Evolutionary conservation across 2,797 vertebrate genomes (phyloP), one percentile per base, ranked within the genome.

Genomic region (Gephyroberyx darwinii): DNA sequence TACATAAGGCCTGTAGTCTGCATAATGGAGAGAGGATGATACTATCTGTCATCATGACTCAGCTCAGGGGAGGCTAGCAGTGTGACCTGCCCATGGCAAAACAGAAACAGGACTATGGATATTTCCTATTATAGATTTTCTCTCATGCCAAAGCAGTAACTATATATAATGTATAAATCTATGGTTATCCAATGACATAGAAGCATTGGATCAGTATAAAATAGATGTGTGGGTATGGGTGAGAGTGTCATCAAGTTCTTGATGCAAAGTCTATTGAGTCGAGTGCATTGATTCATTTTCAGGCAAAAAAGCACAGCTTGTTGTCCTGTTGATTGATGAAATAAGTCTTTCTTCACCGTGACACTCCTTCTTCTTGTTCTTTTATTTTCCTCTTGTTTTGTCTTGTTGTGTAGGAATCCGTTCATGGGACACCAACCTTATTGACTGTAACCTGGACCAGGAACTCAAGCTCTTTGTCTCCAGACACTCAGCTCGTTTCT

Each of bases 391-490:
- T 20, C 41, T 65, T 69, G 75, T 17, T 68, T 70, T 4, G 14
- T 20, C 50, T 86, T 73, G 0, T 88, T 87, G 90, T 88, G 26
- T 84, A 99, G 97, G 97, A 75, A 98, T 99, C 83, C 96, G 97
- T 69, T 98, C 98, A 81, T 99, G 98, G 97, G 96, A 99, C 92
- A 96, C 96, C 84, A 97, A 96, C 87, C 93, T 98, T 62, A 92
- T 97, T 0, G 95, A 98, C 85, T 99, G 97, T 91, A 98, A 98
- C 92, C 90, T 99, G 92, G 98, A 99, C 89, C 96, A 98, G 92
- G 98, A 99, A 82, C 93, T 99, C 66, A 99, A 99, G 82, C 95
- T 99, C 80, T 99, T 99, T 75, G 98, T 99, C 66, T 99, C 98
- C 80, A 94, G 98, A 86, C 98, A 99, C 90, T 99, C 98, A 0